Percentiles rank a stretch among this genome's conserved stretches.
Conservation (phyloP, 1,140 invertebrate species). For the Sitobion miscanthi region DNA sequence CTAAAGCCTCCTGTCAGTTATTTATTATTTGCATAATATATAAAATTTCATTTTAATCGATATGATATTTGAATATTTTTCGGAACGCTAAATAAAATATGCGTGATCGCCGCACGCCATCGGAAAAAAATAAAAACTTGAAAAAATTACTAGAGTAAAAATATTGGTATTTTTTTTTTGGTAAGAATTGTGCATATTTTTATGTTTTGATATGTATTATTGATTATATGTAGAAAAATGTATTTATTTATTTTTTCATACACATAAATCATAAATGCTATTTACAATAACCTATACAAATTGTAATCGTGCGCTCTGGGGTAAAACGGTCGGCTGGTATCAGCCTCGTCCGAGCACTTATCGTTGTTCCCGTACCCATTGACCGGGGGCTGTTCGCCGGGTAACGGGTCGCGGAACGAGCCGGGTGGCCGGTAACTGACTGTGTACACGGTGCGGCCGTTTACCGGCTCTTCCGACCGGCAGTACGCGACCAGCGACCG, state of each 20-base stretch:
- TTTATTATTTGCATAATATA: neutral
- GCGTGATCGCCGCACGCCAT: too few species aligned
- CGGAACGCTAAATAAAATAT: neutral
- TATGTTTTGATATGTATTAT: too few species aligned
- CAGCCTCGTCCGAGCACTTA: too few species aligned
- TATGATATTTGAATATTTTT: neutral
- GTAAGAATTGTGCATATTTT: too few species aligned
- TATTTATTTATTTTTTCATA: too few species aligned
- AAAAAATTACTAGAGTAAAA: neutral
- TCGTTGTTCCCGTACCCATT: neutral
- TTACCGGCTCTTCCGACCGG: neutral
- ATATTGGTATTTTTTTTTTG: too few species aligned
- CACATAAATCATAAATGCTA: too few species aligned
- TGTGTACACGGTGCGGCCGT: slow-evolving; percentile 19
- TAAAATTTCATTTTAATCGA: neutral
- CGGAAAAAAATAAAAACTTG: neutral
- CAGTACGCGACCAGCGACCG: neutral
- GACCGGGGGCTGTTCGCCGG: neutral
- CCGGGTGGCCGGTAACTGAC: slow-evolving; percentile 12
- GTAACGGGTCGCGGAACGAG: neutral
- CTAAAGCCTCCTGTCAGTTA: neutral
- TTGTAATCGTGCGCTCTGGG: neutral
- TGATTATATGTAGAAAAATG: too few species aligned
- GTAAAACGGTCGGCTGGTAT: neutral
- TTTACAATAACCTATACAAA: neutral